phyloP scores from a whole-genome alignment of 37 sponge, comb jelly and placozoan genomes.

The Eunapius fragilis region DNA sequence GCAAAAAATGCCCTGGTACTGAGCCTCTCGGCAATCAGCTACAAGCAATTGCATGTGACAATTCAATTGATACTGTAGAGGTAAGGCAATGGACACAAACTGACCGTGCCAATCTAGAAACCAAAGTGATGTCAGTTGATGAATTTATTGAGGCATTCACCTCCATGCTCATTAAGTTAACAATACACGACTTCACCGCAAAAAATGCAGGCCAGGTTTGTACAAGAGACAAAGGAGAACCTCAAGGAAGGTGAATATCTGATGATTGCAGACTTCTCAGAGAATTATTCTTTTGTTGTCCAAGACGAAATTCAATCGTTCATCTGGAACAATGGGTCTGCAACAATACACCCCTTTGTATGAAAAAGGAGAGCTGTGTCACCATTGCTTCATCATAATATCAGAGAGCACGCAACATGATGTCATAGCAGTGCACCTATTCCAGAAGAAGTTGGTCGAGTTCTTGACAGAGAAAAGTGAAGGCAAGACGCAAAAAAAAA shows the following conservation, averaged over 20 bases:
- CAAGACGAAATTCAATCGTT: constrained; percentile 56
- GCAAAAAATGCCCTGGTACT: constrained; percentile 22
- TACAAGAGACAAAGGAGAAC: not conserved
- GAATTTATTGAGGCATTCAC: constrained; percentile 24
- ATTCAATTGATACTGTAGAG: constrained; percentile 1
- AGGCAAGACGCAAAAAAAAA: too few relatives aligned
- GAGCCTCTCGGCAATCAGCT: constrained; percentile 1
- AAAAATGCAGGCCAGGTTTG: constrained; percentile 30
- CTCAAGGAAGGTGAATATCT: constrained; percentile 18
- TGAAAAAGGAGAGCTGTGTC: constrained; percentile 17
- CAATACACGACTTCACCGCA: constrained; percentile 30
- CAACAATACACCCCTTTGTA: constrained; percentile 58
- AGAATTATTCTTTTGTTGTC: constrained; percentile 60
- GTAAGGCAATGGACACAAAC: constrained; percentile 22
- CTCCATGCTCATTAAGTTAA: not conserved
- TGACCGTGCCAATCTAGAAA: constrained; percentile 23
- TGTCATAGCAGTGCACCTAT: constrained; percentile 36
- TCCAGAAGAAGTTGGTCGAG: constrained; percentile 19
- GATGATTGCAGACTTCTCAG: constrained; percentile 48
- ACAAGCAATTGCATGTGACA: not conserved
- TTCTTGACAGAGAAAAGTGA: not conserved
- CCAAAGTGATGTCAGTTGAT: not conserved
- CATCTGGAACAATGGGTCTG: constrained; percentile 61
- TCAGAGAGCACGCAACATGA: constrained; percentile 55
- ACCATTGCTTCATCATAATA: constrained; percentile 36